phyloP scores from a whole-genome alignment of 35 echinoderm and acorn worm species.

The Heliocidaris erythrogramma region DNA sequence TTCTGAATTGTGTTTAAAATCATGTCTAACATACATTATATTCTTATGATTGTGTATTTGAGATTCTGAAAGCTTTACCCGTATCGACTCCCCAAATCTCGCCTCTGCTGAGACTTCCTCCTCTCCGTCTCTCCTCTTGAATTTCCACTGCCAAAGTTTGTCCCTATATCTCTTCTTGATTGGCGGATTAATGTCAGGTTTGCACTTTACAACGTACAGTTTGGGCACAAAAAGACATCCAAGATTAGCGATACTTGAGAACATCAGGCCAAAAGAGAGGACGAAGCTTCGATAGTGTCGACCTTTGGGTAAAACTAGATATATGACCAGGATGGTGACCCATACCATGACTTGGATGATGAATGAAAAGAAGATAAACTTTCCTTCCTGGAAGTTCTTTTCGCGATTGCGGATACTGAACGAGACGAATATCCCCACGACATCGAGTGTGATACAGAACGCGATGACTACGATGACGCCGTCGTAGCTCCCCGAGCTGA shows the following conservation, averaged over 20 bases:
- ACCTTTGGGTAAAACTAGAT: slow-evolving; percentile 53
- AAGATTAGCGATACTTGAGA: slow-evolving; percentile 46
- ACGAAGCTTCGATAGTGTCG: slow-evolving; percentile 57
- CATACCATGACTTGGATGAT: slow-evolving; percentile 74
- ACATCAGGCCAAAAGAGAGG: slow-evolving; percentile 51
- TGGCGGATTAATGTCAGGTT: slow-evolving; percentile 55
- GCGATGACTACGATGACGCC: slow-evolving; percentile 49
- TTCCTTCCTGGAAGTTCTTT: slow-evolving; percentile 76
- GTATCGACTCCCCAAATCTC: neutral
- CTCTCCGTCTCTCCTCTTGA: slow-evolving; percentile 39
- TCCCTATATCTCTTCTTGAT: slow-evolving; percentile 15
- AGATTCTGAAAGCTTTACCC: neutral
- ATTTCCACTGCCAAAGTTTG: slow-evolving; percentile 51
- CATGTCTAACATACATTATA: no score
- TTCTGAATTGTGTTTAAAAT: no score
- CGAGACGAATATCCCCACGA: slow-evolving; percentile 50
- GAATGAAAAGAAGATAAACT: slow-evolving; percentile 81
- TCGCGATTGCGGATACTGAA: slow-evolving; percentile 52
- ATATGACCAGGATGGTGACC: slow-evolving; percentile 56
- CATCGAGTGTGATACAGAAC: slow-evolving; percentile 56
- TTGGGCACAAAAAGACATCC: slow-evolving; percentile 80
- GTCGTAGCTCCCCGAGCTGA: slow-evolving; percentile 38
- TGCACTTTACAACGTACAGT: slow-evolving; percentile 71
- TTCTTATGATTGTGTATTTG: no score
- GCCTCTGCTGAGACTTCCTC: neutral